Conservation (phyloP, 2,888 invertebrate species). For the Hypsopygia costalis region DNA sequence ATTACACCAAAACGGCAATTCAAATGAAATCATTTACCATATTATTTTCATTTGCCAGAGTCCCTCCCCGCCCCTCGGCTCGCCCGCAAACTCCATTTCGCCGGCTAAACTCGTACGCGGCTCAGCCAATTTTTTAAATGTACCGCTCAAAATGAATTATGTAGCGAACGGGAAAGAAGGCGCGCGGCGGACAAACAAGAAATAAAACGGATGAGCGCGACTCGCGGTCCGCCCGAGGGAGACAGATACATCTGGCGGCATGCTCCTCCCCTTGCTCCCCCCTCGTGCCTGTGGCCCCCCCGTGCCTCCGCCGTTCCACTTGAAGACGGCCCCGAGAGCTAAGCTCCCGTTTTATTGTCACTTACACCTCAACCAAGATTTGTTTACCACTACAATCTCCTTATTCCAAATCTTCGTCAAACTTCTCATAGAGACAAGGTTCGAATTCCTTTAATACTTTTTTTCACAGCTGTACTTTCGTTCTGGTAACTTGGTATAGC, state of each 20-base stretch:
- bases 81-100: constrained; percentile 65
- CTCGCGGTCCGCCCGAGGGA: constrained; percentile 45
- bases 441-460: constrained; percentile 23
- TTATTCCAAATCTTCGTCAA: constrained; percentile 28
- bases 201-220: constrained; percentile 67
- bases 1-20: constrained; percentile 59
- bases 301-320: constrained; percentile 55
- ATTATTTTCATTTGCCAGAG: constrained; percentile 65
- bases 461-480: constrained; percentile 23
- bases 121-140: constrained; percentile 76
- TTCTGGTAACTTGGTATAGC: constrained; percentile 36
- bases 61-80: constrained; percentile 28
- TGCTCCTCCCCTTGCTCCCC: constrained; percentile 43
- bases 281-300: constrained; percentile 6
- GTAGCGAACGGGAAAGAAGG: constrained; percentile 62
- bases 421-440: constrained; percentile 30
- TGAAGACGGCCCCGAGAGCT: constrained; percentile 75
- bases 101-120: constrained; percentile 60
- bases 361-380: constrained; percentile 71
- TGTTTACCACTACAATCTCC: constrained; percentile 47
- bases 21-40: constrained; percentile 77
- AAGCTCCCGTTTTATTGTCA: constrained; percentile 78
- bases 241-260: constrained; percentile 33
- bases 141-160: constrained; percentile 77
- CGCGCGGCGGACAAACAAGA: constrained; percentile 67